phyloP scores from a whole-genome alignment of 2,797 vertebrate genomes.

The Carcharodon carcharias region DNA sequence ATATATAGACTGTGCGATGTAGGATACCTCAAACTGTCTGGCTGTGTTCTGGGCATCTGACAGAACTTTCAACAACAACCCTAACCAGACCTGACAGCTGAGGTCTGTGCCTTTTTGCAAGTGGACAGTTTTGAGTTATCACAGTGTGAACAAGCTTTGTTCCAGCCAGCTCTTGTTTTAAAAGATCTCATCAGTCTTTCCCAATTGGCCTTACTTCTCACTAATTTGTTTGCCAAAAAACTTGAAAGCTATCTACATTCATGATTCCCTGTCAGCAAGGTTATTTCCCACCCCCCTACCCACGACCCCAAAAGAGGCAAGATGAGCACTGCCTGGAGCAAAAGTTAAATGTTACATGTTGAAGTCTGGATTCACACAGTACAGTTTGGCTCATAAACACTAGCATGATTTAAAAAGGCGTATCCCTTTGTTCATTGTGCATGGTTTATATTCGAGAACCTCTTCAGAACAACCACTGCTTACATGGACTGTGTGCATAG shows the following conservation, averaged over 20 bases:
- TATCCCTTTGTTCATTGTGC: constrained; percentile 41
- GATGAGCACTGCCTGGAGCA: constrained; percentile 44
- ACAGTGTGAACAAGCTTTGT: constrained; percentile 43
- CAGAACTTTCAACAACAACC: constrained; percentile 41
- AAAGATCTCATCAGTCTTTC: constrained; percentile 52
- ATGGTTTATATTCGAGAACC: constrained; percentile 42
- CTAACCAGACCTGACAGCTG: constrained; percentile 44
- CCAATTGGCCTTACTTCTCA: constrained; percentile 49
- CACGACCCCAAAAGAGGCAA: constrained; percentile 45
- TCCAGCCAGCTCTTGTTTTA: constrained; percentile 26
- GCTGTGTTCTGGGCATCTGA: constrained; percentile 27
- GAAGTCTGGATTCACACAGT: constrained; percentile 45
- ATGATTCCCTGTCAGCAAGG: neutral
- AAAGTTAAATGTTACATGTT: constrained; percentile 45
- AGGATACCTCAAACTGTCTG: constrained; percentile 45
- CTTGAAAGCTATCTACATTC: neutral
- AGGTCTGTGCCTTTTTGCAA: constrained; percentile 48
- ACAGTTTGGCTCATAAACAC: constrained; percentile 42
- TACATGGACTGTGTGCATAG: constrained; percentile 29
- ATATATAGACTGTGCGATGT: constrained; percentile 45
- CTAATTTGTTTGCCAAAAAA: constrained; percentile 43
- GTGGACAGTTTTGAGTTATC: constrained; percentile 50
- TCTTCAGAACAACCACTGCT: constrained; percentile 39
- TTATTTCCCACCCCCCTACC: neutral
- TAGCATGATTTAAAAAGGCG: constrained; percentile 39